phyloP scores from a whole-genome alignment of 2,888 invertebrate genomes.

The Callimorpha dominula region DNA sequence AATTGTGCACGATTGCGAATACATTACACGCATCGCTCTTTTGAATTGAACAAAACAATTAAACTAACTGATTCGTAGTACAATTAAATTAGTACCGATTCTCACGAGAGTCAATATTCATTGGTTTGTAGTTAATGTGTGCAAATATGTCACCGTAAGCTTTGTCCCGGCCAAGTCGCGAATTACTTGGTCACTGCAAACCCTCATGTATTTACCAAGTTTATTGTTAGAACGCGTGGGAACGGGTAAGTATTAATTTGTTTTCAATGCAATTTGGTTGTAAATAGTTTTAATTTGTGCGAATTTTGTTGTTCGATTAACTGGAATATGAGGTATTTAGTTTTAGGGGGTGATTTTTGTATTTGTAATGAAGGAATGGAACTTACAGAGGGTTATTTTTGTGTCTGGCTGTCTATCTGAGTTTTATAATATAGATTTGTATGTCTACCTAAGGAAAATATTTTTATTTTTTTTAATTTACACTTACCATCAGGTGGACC shows the following conservation, averaged over 20 bases:
- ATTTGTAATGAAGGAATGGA: background rate
- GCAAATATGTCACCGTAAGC: conserved; percentile 46
- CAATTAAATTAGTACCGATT: conserved; percentile 39
- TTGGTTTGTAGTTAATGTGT: conserved; percentile 52
- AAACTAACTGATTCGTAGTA: conserved; percentile 4
- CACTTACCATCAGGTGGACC: too few species aligned
- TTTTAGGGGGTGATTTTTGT: background rate
- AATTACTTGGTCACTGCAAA: conserved; percentile 26
- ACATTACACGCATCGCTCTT: background rate
- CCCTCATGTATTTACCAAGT: conserved; percentile 10
- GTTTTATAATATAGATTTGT: too few species aligned
- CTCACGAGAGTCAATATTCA: conserved; percentile 62
- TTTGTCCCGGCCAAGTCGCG: conserved; percentile 42
- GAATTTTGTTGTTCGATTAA: conserved; percentile 21
- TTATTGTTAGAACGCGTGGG: conserved; percentile 44
- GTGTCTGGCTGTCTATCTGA: background rate
- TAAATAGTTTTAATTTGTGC: conserved; percentile 33
- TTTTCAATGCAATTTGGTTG: conserved; percentile 35
- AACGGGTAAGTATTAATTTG: conserved; percentile 44
- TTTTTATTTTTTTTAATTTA: too few species aligned
- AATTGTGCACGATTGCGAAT: background rate
- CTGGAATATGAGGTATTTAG: background rate
- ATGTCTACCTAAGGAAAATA: too few species aligned
- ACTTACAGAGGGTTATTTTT: background rate
- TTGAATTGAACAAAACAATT: background rate